A percentile compares a stretch with the other conserved stretches of the same genome.
phyloP scores from a whole-genome alignment of 2,888 invertebrate species.

The Oligia strigilis region DNA sequence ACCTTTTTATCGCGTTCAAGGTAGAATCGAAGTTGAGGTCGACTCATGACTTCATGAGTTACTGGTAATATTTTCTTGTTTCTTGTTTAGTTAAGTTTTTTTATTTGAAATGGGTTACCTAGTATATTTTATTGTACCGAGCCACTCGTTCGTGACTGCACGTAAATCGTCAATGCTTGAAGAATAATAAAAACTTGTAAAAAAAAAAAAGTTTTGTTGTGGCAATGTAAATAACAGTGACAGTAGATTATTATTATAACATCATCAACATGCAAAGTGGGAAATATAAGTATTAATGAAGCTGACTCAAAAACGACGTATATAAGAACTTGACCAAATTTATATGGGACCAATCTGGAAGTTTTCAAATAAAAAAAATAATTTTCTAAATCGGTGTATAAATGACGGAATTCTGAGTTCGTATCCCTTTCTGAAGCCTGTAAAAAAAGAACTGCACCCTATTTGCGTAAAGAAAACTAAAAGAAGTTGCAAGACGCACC shows the following conservation, averaged over 20 bases:
- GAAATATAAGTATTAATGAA: too few species aligned
- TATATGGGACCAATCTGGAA: too few species aligned
- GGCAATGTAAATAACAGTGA: not conserved
- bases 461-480: too few species aligned
- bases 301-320: not conserved
- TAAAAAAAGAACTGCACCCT: too few species aligned
- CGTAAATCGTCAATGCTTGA: slow-evolving; percentile 21
- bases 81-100: slow-evolving; percentile 19
- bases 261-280: too few species aligned
- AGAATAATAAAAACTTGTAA: not conserved
- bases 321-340: not conserved
- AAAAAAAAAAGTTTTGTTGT: not conserved
- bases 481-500: too few species aligned
- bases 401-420: not conserved
- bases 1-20: slow-evolving; percentile 51
- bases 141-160: slow-evolving; percentile 43
- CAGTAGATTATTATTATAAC: not conserved
- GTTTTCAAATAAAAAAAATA: too few species aligned
- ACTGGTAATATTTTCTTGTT: slow-evolving; percentile 44
- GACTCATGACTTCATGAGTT: slow-evolving; percentile 12
- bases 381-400: too few species aligned
- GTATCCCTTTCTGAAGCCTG: not conserved
- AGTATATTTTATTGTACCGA: not conserved
- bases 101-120: slow-evolving; percentile 2
- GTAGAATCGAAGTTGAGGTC: slow-evolving; percentile 25